phyloP scores from a whole-genome alignment of 2,888 invertebrate species.

The Drosophila quinaria region DNA sequence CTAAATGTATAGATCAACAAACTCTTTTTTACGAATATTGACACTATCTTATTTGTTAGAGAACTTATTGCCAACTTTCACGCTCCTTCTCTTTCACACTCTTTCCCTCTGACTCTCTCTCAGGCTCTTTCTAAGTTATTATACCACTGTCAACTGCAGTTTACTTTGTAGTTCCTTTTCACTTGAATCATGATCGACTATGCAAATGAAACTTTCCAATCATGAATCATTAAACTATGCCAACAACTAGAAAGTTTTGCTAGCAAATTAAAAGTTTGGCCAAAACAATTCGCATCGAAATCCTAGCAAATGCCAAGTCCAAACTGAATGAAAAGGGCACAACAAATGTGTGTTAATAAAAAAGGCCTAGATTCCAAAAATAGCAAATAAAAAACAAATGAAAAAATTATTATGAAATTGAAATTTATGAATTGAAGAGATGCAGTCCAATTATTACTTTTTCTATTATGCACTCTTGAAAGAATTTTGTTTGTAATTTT shows the following conservation, averaged over 20 bases:
- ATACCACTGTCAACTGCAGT: slow-evolving; percentile 19
- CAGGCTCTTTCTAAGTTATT: not conserved
- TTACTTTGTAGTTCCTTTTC: slow-evolving; percentile 29
- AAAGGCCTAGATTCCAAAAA: slow-evolving; percentile 27
- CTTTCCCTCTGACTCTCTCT: not conserved
- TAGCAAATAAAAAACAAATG: slow-evolving; percentile 4
- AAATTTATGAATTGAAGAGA: slow-evolving; percentile 46
- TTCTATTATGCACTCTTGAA: too few relatives aligned
- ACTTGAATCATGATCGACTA: slow-evolving; percentile 41
- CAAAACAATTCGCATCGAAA: slow-evolving; percentile 64
- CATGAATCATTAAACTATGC: slow-evolving; percentile 68
- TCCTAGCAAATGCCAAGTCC: slow-evolving; percentile 45
- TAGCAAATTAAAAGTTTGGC: slow-evolving; percentile 57
- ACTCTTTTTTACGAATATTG: slow-evolving; percentile 4
- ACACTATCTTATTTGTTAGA: not conserved
- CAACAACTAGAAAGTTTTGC: slow-evolving; percentile 30
- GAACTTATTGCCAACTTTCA: slow-evolving; percentile 3
- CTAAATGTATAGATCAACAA: not conserved
- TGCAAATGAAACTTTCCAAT: slow-evolving; percentile 59
- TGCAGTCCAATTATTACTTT: too few relatives aligned
- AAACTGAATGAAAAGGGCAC: slow-evolving; percentile 21
- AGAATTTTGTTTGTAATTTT: too few relatives aligned
- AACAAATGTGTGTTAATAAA: slow-evolving; percentile 58
- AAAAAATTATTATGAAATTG: slow-evolving; percentile 40
- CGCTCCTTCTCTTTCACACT: not conserved